phyloP scores from a whole-genome alignment of 2,797 vertebrate genomes.

The Pseudotriccus pelzelni region DNA sequence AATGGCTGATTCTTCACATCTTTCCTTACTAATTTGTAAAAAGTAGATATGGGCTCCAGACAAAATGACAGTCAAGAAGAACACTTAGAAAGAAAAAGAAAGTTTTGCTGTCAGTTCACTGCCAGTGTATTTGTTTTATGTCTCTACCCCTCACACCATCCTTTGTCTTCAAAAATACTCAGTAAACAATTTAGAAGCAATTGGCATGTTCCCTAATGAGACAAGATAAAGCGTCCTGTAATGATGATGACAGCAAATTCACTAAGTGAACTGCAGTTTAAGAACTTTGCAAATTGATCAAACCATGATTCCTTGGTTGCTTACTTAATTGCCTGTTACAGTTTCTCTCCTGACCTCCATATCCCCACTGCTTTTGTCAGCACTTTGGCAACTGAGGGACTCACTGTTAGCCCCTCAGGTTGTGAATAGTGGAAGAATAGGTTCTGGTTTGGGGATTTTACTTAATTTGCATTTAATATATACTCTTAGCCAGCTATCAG shows the following conservation, averaged over 20 bases:
- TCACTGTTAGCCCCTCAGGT: neutral
- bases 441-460: conserved; percentile 17
- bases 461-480: neutral
- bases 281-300: conserved; percentile 57
- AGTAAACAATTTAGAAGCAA: conserved; percentile 16
- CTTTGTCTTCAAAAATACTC: conserved; percentile 31
- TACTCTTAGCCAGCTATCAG: neutral
- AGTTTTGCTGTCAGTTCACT: neutral
- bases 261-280: conserved; percentile 35
- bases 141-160: neutral
- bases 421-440: neutral
- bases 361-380: conserved; percentile 39
- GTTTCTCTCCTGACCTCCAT: conserved; percentile 5
- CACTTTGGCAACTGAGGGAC: neutral
- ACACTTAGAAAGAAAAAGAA: neutral
- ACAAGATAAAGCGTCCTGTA: conserved; percentile 31
- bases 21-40: neutral
- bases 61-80: neutral
- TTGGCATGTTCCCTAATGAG: conserved; percentile 38
- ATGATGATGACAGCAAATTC: conserved; percentile 55
- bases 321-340: conserved; percentile 51
- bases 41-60: neutral
- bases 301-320: conserved; percentile 36
- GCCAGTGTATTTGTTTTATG: neutral
- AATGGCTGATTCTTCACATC: neutral